Conservation (phyloP, 2,797 vertebrate species). For the Lutjanus argentimaculatus region DNA sequence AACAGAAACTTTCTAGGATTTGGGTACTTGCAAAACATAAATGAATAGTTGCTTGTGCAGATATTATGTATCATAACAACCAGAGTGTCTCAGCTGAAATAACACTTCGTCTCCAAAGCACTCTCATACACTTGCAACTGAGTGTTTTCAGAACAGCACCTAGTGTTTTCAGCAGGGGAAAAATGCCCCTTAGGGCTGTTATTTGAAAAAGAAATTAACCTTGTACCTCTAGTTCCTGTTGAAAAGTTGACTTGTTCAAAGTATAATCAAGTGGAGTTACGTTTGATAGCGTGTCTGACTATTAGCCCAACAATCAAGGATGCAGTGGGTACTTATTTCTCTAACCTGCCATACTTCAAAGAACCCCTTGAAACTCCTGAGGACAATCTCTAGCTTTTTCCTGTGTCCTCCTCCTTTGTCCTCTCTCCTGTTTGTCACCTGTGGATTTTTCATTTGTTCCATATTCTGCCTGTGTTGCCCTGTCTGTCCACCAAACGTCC, state of each 20-base stretch:
- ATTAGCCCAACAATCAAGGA: not conserved
- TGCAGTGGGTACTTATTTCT: not conserved
- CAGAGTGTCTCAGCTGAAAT: too few relatives aligned
- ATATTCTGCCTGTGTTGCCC: not conserved
- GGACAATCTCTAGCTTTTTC: not conserved
- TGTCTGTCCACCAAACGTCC: conserved; percentile 2
- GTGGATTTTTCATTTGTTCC: not conserved
- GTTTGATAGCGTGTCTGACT: not conserved
- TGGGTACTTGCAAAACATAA: too few relatives aligned
- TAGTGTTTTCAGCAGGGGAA: too few relatives aligned
- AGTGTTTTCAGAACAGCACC: too few relatives aligned
- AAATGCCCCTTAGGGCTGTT: not conserved
- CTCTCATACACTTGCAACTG: too few relatives aligned
- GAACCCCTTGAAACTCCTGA: not conserved
- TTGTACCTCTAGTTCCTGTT: not conserved
- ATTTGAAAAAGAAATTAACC: not conserved
- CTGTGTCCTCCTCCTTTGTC: not conserved
- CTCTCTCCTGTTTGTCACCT: not conserved
- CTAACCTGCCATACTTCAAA: not conserved
- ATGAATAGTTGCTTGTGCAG: too few relatives aligned
- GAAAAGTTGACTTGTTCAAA: not conserved
- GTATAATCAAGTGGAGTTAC: not conserved
- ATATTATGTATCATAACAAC: too few relatives aligned
- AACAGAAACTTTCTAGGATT: too few relatives aligned
- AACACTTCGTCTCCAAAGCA: too few relatives aligned